These are phyloP conservation scores for Cyprinus carpio DNA, from an alignment of 2,113 vertebrate species.

Conservation along the genomic window DNA sequence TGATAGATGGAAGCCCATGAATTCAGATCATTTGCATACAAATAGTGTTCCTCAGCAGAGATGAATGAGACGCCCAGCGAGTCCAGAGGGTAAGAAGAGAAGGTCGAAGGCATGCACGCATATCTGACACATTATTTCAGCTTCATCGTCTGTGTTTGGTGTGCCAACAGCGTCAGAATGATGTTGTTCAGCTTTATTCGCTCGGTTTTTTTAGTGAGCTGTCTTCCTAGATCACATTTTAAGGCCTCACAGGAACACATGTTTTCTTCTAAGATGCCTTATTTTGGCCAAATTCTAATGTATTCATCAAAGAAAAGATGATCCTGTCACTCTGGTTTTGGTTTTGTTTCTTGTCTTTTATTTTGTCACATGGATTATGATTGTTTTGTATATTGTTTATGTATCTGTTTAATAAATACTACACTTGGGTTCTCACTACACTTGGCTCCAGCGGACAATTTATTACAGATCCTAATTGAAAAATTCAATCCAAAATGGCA, in stretches of 20 bases:
- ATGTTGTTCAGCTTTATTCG: not conserved
- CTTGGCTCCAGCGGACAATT: too few relatives aligned
- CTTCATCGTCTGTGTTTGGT: not conserved
- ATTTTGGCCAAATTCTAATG: not conserved
- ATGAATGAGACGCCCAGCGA: constrained; percentile 3
- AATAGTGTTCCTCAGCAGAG: constrained; percentile 36
- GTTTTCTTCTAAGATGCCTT: too few relatives aligned
- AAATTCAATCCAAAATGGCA: not conserved
- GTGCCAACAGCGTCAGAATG: not conserved
- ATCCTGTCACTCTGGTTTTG: too few relatives aligned
- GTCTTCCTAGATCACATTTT: not conserved
- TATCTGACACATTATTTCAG: not conserved
- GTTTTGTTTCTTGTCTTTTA: too few relatives aligned
- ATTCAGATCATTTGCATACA: constrained; percentile 29
- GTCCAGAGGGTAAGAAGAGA: not conserved
- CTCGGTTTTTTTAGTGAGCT: too few relatives aligned
- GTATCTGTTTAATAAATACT: too few relatives aligned
- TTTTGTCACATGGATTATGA: too few relatives aligned
- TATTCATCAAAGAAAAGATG: not conserved
- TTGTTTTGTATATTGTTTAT: too few relatives aligned
- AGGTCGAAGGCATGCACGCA: not conserved
- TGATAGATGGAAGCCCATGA: constrained; percentile 10
- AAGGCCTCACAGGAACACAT: not conserved
- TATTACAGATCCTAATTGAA: not conserved
- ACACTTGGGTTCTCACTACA: too few relatives aligned